Percentiles rank a stretch among this genome's conserved stretches.
Evolutionary conservation across 1,140 invertebrate genomes (phyloP).

Genomic region (Kradibia gibbosae): DNA sequence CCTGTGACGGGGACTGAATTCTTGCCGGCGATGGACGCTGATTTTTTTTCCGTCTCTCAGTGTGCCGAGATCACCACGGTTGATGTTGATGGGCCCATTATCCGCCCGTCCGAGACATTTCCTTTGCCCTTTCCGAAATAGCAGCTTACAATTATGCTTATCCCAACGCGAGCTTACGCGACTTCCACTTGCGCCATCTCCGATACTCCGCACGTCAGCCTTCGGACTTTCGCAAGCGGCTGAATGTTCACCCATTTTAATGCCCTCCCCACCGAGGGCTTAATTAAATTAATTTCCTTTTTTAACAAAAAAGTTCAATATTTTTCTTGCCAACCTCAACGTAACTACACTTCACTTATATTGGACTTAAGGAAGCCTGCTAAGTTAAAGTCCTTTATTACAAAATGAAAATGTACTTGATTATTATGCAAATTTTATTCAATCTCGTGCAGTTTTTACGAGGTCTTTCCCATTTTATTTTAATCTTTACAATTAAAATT

Average conservation of each 20-base stretch:
- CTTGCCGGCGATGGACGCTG: not conserved
- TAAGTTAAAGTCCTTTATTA: not conserved
- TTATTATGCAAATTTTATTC: slow-evolving; percentile 1
- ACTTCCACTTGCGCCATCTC: too few relatives aligned
- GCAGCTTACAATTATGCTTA: too few relatives aligned
- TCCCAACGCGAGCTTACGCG: too few relatives aligned
- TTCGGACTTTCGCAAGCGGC: too few relatives aligned
- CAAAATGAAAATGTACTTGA: not conserved
- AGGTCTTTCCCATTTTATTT: not conserved
- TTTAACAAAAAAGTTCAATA: too few relatives aligned
- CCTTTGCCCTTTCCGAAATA: too few relatives aligned
- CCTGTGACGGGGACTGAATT: not conserved
- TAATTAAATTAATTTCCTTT: too few relatives aligned
- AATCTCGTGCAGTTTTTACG: not conserved
- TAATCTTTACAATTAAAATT: not conserved
- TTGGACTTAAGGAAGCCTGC: not conserved
- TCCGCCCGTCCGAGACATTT: too few relatives aligned
- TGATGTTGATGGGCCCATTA: not conserved
- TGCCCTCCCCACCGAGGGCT: too few relatives aligned
- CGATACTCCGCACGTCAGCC: too few relatives aligned
- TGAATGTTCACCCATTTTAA: too few relatives aligned
- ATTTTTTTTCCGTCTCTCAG: not conserved
- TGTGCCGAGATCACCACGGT: not conserved
- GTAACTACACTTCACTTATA: not conserved
- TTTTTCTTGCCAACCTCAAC: not conserved